Base-by-base conservation (phyloP, 1,140 invertebrate genomes). In the Pogonomyrmex barbatus region DNA sequence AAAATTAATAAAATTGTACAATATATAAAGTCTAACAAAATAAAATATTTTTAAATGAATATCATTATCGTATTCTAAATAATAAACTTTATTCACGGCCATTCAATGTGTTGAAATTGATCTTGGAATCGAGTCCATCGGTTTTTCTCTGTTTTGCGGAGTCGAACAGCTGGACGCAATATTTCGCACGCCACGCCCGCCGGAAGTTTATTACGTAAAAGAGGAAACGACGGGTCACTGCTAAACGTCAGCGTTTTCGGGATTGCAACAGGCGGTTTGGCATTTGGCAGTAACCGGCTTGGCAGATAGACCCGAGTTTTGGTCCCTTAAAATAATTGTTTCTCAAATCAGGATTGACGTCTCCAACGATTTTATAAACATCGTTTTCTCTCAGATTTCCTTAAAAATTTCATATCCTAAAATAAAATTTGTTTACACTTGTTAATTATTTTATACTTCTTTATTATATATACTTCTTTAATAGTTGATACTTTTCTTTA, bases 301-400 rank as follows among this genome's bases (percentile, higher is more conserved):
- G 88, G 89, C 89, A 91, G 39, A 88, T 82, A 78, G n/a, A 81
- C 24, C 12, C 56, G 62, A 79, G 30, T 56, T 76, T n/a, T 71
- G 36, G 76, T 71, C 62, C 83, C 77, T 87, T 79, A 85, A 89
- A 90, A 90, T 89, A 89, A 89, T 90, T 85, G 67, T 84, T 85
- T 81, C 71, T 82, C 58, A 75, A 82, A 89, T 75, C 63, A 30
- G 17, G 42, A 70, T 70, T 81, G 63, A 68, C 63, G 36, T 70
- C 36, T 6, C 24, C 24, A 24, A 33, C 12, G 39, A 12, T 50
- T 39, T 81, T 42, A 12, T 10, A 12, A 56, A 54, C 12, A 4
- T 70, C 70, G 14, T 81, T 54, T 81, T 42, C 24, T 36, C 47
- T 70, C 30, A 30, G 6, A 56, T 70, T 39, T 70, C 1, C 45